These are phyloP conservation scores for Enoplolaimus lenunculus DNA, from an alignment of 2,888 invertebrate genomes.

Conservation along the genomic window DNA sequence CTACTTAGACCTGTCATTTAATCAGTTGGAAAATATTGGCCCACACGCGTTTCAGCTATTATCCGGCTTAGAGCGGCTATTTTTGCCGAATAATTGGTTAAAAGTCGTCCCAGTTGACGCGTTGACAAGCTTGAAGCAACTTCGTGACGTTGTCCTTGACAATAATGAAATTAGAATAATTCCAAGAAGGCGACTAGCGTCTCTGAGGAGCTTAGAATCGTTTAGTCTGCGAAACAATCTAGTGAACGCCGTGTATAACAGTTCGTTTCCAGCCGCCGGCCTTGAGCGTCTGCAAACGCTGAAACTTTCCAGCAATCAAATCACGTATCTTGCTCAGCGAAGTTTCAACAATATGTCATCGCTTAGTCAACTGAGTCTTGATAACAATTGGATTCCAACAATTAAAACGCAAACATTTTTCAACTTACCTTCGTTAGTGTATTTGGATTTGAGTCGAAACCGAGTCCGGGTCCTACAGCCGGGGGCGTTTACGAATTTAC, in stretches of 20 bases:
- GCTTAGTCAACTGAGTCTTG: neutral
- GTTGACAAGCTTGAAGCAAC: constrained; percentile 7
- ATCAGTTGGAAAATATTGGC: constrained; percentile 59
- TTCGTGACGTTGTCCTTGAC: constrained; percentile 9
- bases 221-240: constrained; percentile 7
- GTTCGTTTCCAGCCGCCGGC: constrained; percentile 2
- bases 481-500: constrained; percentile 51
- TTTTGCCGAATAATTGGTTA: constrained; percentile 43
- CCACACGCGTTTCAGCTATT: constrained; percentile 60
- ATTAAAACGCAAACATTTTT: constrained; percentile 64
- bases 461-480: constrained; percentile 29
- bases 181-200: neutral
- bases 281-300: neutral
- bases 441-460: constrained; percentile 37
- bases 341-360: constrained; percentile 13
- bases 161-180: constrained; percentile 11
- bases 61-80: constrained; percentile 59
- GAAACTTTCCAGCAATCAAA: constrained; percentile 4
- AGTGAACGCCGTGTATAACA: constrained; percentile 11
- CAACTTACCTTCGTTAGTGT: constrained; percentile 50
- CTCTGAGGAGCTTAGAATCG: constrained; percentile 4
- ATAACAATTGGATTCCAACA: constrained; percentile 57
- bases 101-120: neutral
- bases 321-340: constrained; percentile 1
- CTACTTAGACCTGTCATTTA: constrained; percentile 67